These are phyloP conservation scores for Sphaerophoria rueppellii DNA, from an alignment of 2,888 invertebrate genomes.

Conservation along the genomic window DNA sequence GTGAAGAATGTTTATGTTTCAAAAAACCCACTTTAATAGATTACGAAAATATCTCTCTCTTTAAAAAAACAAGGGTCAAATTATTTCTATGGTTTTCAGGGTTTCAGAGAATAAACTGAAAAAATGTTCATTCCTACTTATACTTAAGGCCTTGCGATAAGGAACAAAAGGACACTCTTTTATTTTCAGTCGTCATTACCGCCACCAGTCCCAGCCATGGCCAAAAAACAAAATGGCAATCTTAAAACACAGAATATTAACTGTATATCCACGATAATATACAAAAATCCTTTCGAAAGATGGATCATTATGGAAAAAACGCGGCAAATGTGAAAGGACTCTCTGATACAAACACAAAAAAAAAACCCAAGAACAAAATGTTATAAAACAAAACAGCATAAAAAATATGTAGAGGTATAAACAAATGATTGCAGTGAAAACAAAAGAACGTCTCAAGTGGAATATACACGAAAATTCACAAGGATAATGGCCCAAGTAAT, in stretches of 20 bases:
- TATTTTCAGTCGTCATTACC: neutral
- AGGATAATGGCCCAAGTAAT: constrained; percentile 69
- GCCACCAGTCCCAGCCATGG: neutral
- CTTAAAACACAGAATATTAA: constrained; percentile 41
- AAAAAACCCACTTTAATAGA: too few relatives aligned
- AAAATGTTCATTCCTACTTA: neutral
- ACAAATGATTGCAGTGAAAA: constrained; percentile 74
- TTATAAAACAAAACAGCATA: constrained; percentile 16
- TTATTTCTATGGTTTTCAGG: too few relatives aligned
- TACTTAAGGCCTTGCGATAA: neutral
- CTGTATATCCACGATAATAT: neutral
- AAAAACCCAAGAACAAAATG: constrained; percentile 9
- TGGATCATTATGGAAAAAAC: constrained; percentile 1
- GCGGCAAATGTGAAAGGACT: constrained; percentile 68
- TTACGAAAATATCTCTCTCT: too few relatives aligned
- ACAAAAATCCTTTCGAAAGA: constrained; percentile 11
- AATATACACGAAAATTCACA: constrained; percentile 75
- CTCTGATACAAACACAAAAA: neutral
- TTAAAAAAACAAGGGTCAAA: too few relatives aligned
- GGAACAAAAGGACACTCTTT: constrained; percentile 50
- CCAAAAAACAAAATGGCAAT: constrained; percentile 53
- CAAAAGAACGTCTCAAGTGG: constrained; percentile 78
- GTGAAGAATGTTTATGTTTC: too few relatives aligned
- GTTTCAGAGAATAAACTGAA: neutral
- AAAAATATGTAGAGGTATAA: constrained; percentile 35